These are phyloP conservation scores for Glossophaga mutica DNA, from an alignment of 2,797 vertebrate species.

Conservation along the genomic window DNA sequence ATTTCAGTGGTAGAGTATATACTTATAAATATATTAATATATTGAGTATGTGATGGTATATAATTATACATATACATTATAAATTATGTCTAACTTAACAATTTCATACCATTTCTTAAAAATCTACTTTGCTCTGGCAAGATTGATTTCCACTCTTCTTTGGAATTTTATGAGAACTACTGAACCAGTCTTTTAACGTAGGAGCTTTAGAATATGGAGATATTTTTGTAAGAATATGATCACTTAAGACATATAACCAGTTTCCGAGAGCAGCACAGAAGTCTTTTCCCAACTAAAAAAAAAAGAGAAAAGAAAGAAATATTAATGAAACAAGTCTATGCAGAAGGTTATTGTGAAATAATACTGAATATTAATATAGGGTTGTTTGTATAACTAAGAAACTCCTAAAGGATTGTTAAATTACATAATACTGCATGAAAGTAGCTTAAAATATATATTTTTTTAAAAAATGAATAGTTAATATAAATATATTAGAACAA, in stretches of 20 bases:
- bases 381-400: neutral
- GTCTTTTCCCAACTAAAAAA: neutral
- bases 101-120: neutral
- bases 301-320: neutral
- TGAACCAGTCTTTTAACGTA: neutral
- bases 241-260: neutral
- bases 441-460: neutral
- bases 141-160: neutral
- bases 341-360: neutral
- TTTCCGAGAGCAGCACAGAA: neutral
- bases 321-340: neutral
- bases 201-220: neutral
- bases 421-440: neutral
- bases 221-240: neutral
- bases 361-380: neutral
- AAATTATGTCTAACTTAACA: neutral
- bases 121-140: neutral
- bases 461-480: neutral
- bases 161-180: neutral
- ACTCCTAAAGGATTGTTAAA: neutral
- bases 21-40: neutral
- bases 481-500: neutral
- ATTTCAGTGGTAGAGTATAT: neutral
- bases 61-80: neutral
- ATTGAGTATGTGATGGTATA: neutral